Evolutionary conservation across 2,888 invertebrate genomes (phyloP).

Genomic region (Ectropis crepuscularia): DNA sequence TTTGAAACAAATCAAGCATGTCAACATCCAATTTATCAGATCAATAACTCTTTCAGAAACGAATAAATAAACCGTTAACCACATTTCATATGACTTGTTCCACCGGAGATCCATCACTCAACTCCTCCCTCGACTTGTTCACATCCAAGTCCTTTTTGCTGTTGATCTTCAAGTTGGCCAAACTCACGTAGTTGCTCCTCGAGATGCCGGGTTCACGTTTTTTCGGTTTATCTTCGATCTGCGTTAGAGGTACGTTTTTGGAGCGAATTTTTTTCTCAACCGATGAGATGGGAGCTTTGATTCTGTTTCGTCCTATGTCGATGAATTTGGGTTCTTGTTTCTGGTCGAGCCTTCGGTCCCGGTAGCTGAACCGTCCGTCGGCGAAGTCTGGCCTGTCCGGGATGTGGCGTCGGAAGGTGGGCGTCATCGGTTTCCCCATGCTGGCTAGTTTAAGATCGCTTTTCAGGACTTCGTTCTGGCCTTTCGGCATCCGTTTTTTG

Average conservation of each 20-base stretch:
- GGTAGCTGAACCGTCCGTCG: conserved; percentile 72
- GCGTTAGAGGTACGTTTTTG: conserved; percentile 5
- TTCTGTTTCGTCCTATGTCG: conserved; percentile 63
- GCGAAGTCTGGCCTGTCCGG: conserved; percentile 66
- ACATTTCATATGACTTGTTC: conserved; percentile 61
- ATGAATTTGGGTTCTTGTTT: conserved; percentile 57
- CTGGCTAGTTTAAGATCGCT: conserved; percentile 73
- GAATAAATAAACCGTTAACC: background rate
- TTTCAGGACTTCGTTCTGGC: conserved; percentile 60
- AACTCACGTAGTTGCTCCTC: conserved; percentile 77
- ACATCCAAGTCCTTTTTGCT: conserved; percentile 59
- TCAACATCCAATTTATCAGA: no score
- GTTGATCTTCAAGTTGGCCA: conserved; percentile 78
- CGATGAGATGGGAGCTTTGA: conserved; percentile 54
- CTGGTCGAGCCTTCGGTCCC: conserved; percentile 61
- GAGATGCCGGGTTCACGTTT: conserved; percentile 66
- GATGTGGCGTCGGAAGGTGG: conserved; percentile 69
- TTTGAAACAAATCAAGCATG: no score
- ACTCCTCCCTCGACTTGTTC: conserved; percentile 39
- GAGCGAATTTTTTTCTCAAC: conserved; percentile 38
- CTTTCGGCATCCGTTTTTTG: conserved; percentile 28
- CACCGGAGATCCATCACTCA: conserved; percentile 49
- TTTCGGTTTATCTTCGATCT: conserved; percentile 45
- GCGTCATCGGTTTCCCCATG: conserved; percentile 79
- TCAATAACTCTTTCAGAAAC: no score